Percentiles rank a stretch among this genome's conserved stretches.
Conservation (phyloP, 2,113 vertebrate genomes). For the Jacana jacana region DNA sequence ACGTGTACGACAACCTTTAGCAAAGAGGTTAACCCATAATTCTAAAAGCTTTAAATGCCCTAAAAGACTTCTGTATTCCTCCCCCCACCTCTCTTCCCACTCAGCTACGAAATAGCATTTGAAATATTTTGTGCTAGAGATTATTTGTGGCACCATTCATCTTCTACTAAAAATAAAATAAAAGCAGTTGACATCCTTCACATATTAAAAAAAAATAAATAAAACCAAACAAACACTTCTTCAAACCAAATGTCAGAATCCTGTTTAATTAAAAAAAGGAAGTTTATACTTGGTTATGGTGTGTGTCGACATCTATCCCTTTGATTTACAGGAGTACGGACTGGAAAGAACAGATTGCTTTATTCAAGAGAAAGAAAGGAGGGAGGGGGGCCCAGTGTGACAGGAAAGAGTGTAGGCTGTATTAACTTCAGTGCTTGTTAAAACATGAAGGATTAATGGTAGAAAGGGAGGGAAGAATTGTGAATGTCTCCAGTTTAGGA, state of each 20-base stretch:
- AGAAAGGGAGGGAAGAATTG: constrained; percentile 73
- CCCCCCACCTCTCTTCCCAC: not conserved
- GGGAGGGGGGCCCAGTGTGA: constrained; percentile 49
- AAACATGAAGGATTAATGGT: constrained; percentile 77
- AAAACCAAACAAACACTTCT: constrained; percentile 47
- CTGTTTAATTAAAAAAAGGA: constrained; percentile 73
- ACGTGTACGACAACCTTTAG: not conserved
- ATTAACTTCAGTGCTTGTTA: constrained; percentile 76
- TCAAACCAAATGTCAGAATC: constrained; percentile 66
- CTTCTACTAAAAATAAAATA: constrained; percentile 62
- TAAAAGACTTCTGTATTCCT: not conserved
- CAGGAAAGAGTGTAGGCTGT: constrained; percentile 73
- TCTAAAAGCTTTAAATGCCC: not conserved
- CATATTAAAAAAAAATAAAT: constrained; percentile 28
- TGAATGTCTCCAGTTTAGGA: constrained; percentile 78
- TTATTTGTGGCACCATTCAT: not conserved
- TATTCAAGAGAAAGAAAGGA: constrained; percentile 65
- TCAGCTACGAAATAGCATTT: not conserved
- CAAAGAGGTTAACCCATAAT: not conserved
- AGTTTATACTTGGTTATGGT: constrained; percentile 65
- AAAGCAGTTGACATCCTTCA: constrained; percentile 48
- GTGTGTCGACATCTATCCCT: constrained; percentile 61
- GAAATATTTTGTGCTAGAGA: constrained; percentile 1
- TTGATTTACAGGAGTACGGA: constrained; percentile 69
- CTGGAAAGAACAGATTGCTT: constrained; percentile 67